Conservation (phyloP, 35 echinoderm and acorn worm species). For the Patiria miniata region DNA sequence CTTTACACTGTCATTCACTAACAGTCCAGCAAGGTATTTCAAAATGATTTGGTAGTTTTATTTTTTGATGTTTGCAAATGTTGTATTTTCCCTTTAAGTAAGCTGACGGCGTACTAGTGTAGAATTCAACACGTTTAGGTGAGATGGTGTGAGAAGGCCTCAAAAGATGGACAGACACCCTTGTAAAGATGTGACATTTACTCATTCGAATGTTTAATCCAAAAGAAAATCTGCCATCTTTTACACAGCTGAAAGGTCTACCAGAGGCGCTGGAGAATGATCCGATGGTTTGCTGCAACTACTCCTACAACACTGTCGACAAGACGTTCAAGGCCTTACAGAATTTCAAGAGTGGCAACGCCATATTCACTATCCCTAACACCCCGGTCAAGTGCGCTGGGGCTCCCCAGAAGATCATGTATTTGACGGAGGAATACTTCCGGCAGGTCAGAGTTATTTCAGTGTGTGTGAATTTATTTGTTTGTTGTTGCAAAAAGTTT, state of each 20-base stretch:
- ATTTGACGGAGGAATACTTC: constrained; percentile 94
- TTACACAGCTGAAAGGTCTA: constrained; percentile 83
- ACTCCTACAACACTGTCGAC: constrained; percentile 77
- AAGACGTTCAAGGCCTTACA: constrained; percentile 89
- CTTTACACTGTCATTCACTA: too few species aligned
- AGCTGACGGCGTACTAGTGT: too few species aligned
- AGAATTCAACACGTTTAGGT: too few species aligned
- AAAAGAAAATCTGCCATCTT: not conserved
- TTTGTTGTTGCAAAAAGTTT: not conserved
- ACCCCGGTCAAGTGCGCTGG: constrained; percentile 95
- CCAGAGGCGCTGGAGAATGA: constrained; percentile 77
- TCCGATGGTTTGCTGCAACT: constrained; percentile 95
- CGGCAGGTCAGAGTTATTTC: constrained; percentile 56
- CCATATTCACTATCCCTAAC: constrained; percentile 90
- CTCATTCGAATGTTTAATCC: too few species aligned
- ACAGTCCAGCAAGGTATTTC: too few species aligned
- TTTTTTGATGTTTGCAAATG: too few species aligned
- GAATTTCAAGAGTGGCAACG: constrained; percentile 91
- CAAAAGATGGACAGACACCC: too few species aligned
- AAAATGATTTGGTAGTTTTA: too few species aligned
- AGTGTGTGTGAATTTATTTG: not conserved
- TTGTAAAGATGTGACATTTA: too few species aligned
- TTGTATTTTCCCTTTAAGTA: too few species aligned
- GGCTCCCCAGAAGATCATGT: constrained; percentile 99
- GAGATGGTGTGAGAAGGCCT: too few species aligned